Conservation (phyloP, 92 coral and sea anemone genomes). For the Diadumene lineata region DNA sequence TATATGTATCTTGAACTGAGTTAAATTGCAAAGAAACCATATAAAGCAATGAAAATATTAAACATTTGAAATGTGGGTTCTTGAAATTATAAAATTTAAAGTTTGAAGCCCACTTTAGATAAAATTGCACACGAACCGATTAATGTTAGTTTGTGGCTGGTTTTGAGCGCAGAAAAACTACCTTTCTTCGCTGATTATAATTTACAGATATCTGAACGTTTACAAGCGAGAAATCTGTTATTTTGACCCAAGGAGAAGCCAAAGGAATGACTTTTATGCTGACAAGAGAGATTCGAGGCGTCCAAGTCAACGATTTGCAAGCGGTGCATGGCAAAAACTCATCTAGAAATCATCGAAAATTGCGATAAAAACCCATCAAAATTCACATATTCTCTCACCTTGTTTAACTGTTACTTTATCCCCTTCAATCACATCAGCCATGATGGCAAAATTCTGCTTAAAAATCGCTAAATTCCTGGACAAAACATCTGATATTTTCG, state of each 20-base stretch:
- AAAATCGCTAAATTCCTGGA: slow-evolving; percentile 35
- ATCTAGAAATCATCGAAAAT: slow-evolving; percentile 1
- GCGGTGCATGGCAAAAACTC: not conserved
- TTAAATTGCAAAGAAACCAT: not conserved
- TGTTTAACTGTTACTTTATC: slow-evolving; percentile 60
- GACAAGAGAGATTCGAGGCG: not conserved
- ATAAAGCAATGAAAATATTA: not conserved
- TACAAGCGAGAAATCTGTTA: not conserved
- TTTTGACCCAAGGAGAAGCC: not conserved
- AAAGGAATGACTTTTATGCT: not conserved
- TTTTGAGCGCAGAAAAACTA: not conserved
- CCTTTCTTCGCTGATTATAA: not conserved
- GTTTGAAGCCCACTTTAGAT: not conserved
- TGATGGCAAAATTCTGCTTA: slow-evolving; percentile 31
- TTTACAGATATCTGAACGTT: not conserved
- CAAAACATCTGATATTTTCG: slow-evolving; percentile 23
- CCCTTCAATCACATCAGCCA: slow-evolving; percentile 70
- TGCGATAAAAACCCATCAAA: not conserved
- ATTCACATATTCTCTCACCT: slow-evolving; percentile 53
- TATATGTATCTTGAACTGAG: slow-evolving; percentile 11
- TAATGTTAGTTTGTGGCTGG: not conserved
- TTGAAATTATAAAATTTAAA: not conserved
- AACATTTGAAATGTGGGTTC: not conserved
- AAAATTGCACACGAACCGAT: not conserved
- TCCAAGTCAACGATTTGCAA: slow-evolving; percentile 14